Evolutionary conservation across 2,888 invertebrate genomes (phyloP), one percentile per base, ranked within the genome.

Genomic region (Heliconius hortense): DNA sequence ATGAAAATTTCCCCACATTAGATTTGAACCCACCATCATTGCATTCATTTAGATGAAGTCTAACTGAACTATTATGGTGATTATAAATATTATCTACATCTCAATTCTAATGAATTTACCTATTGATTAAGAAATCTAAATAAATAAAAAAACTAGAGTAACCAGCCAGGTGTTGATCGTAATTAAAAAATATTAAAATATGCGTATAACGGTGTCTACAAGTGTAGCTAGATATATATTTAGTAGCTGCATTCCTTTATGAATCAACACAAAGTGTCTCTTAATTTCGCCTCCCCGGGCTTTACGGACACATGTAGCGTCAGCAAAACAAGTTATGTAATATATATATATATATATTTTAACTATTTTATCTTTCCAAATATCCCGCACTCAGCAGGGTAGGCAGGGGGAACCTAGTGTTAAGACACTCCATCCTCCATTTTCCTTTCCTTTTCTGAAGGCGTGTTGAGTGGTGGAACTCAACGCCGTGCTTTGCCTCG

Each of bases 221-320:
- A 66, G 15, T 66, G 77, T 84, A 81, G 1, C 77, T 84, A 81
- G 5, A 24, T 81, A 77, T 84, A 82, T 82, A 77, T 79, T 82
- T 82, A 82, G 77, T 73, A 70, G 70, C 73, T 83, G 85, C 86
- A 88, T 90, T 88, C 86, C 88, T 92, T 91, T 91, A 92, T 90
- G 88, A 86, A 87, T 82, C 84, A 82, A 84, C 87, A 91, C 90
- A 91, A 91, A 91, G 90, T 92, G 90, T 92, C 92, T 92, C 91
- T 92, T 92, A 92, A 92, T 92, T 92, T 90, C 85, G 85, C 89
- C 86, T 89, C 90, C 90, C 91, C 87, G 82, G 83, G 88, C 87
- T 88, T 84, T 85, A 87, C 89, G 89, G 88, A 90, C 88, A 90
- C 82, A 56, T 72, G 88, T 88, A 91, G 72, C 24, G 89, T 80